Evolutionary conservation across 2,888 invertebrate genomes (phyloP).

Genomic region (Zaprionus bogoriensis): DNA sequence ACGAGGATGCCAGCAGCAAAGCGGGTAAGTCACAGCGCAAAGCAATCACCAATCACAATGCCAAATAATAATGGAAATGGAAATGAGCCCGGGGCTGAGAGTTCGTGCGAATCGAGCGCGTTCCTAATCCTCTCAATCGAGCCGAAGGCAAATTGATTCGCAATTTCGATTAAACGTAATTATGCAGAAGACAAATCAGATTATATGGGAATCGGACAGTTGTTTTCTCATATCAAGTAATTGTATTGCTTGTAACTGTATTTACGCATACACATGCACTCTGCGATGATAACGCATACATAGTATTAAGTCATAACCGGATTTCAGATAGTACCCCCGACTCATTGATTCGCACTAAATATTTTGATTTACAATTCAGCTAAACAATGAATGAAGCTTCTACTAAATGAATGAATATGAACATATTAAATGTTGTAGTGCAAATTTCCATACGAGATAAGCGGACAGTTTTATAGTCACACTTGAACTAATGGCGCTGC

Average conservation of each 20-base stretch:
- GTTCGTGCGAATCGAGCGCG: not conserved
- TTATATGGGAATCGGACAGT: conserved; percentile 61
- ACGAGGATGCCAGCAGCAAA: conserved; percentile 89
- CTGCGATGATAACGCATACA: not conserved
- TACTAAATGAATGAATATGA: not conserved
- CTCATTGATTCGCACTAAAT: too few relatives aligned
- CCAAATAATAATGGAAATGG: too few relatives aligned
- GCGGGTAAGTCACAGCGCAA: conserved; percentile 88
- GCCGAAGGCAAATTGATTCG: conserved; percentile 61
- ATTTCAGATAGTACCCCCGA: too few relatives aligned
- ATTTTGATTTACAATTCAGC: not conserved
- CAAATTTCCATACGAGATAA: not conserved
- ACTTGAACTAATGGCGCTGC: not conserved
- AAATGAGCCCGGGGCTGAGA: too few relatives aligned
- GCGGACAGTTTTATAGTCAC: not conserved
- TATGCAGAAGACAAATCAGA: conserved; percentile 54
- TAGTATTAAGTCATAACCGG: not conserved
- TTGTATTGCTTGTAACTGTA: conserved; percentile 11
- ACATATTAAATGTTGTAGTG: too few relatives aligned
- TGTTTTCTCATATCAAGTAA: conserved; percentile 29
- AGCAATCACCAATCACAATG: not conserved
- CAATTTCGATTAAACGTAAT: conserved; percentile 55
- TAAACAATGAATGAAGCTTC: too few relatives aligned
- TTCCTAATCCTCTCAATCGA: conserved; percentile 46
- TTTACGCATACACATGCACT: conserved; percentile 9